phyloP scores from a whole-genome alignment of 2,113 vertebrate species.

The Pelvicachromis taeniatus region DNA sequence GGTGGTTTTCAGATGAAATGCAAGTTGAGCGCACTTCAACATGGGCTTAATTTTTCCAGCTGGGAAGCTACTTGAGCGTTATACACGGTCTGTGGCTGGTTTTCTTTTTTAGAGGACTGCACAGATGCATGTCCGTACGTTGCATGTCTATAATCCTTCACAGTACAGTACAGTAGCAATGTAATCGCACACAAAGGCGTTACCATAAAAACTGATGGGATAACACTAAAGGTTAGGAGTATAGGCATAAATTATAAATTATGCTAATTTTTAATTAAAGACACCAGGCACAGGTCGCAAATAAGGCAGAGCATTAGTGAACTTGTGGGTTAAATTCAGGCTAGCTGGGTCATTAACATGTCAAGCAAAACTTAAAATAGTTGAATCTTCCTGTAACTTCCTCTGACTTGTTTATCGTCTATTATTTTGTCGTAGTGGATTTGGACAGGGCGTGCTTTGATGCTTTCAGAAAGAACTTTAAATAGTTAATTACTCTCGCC shows the following conservation, averaged over 20 bases:
- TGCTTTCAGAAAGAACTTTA: constrained; percentile 44
- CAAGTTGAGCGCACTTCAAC: not conserved
- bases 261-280: not conserved
- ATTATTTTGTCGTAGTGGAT: not conserved
- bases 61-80: not conserved
- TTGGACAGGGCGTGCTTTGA: not conserved
- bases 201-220: not conserved
- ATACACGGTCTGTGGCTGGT: not conserved
- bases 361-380: not conserved
- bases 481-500: constrained; percentile 72
- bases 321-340: not conserved
- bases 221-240: too few relatives aligned
- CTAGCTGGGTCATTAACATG: not conserved
- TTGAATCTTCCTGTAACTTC: not conserved
- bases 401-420: not conserved
- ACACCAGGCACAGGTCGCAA: not conserved
- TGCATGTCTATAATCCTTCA: not conserved
- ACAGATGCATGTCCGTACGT: not conserved
- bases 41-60: not conserved
- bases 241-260: not conserved
- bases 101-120: not conserved
- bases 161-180: not conserved
- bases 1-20: not conserved
- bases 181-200: not conserved
- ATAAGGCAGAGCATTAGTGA: not conserved